phyloP scores from a whole-genome alignment of 1,140 invertebrate genomes.

The Pseudomyrmex pallidus region DNA sequence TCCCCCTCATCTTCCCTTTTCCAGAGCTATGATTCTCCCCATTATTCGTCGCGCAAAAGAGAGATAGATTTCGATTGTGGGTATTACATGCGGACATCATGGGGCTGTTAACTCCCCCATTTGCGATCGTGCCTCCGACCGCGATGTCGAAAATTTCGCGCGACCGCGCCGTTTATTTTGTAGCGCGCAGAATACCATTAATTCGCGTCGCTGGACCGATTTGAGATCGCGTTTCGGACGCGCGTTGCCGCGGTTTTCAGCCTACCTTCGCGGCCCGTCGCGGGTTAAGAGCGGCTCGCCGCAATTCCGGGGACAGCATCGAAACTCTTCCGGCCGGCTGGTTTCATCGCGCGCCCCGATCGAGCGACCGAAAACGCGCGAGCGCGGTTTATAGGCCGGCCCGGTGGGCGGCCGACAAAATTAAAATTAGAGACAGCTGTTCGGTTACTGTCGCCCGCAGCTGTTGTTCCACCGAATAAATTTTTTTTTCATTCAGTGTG shows the following conservation, averaged over 20 bases:
- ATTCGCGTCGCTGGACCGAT: slow-evolving; percentile 34
- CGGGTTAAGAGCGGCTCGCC: slow-evolving; percentile 62
- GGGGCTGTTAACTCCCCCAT: slow-evolving; percentile 7
- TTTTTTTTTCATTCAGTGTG: slow-evolving; percentile 25
- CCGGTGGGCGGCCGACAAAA: slow-evolving; percentile 20
- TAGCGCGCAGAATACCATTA: slow-evolving; percentile 12
- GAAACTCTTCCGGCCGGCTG: slow-evolving; percentile 58
- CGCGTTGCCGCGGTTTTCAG: slow-evolving; percentile 46
- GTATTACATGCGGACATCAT: slow-evolving; percentile 3
- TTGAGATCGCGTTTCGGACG: slow-evolving; percentile 22
- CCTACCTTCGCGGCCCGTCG: slow-evolving; percentile 56
- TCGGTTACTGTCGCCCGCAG: slow-evolving; percentile 2
- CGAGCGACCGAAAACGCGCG: slow-evolving; percentile 19
- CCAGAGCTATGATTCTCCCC: neutral
- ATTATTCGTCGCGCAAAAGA: neutral
- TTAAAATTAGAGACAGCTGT: slow-evolving; percentile 44
- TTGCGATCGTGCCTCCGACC: slow-evolving; percentile 9
- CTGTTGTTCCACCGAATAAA: slow-evolving; percentile 16
- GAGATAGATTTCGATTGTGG: slow-evolving; percentile 1
- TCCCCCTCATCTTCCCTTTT: too few species aligned
- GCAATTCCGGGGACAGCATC: slow-evolving; percentile 61
- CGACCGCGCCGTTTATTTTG: slow-evolving; percentile 31
- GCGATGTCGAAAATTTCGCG: slow-evolving; percentile 25
- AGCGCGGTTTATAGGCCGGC: slow-evolving; percentile 30
- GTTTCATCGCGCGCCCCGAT: slow-evolving; percentile 56